Conservation (phyloP, 2,888 invertebrate species). For the Hipparchia semele region DNA sequence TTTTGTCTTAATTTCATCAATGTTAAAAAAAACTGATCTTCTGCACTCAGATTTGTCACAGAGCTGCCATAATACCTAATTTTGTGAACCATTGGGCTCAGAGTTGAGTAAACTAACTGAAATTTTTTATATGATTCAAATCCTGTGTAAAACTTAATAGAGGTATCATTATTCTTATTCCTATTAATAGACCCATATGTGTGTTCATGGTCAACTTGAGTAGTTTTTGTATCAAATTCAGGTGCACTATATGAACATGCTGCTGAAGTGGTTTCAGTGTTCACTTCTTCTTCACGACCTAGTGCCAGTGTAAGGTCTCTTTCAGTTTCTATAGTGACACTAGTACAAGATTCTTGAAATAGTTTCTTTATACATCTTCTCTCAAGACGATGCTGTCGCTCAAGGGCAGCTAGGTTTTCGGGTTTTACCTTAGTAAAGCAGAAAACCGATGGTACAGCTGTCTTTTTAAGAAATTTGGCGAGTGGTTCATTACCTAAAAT, state of each 20-base stretch:
- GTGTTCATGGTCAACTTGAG: too few relatives aligned
- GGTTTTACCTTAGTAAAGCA: not conserved
- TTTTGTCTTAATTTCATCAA: constrained; percentile 14
- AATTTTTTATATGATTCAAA: constrained; percentile 12
- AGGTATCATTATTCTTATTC: too few relatives aligned
- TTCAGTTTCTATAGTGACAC: too few relatives aligned
- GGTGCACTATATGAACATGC: too few relatives aligned
- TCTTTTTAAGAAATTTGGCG: not conserved
- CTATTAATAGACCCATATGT: too few relatives aligned
- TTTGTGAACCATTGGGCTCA: constrained; percentile 11
- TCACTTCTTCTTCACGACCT: too few relatives aligned
- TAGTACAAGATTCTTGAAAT: not conserved
- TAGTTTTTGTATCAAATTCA: too few relatives aligned
- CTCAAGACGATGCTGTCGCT: not conserved
- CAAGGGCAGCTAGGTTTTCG: not conserved
- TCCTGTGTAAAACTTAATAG: not conserved
- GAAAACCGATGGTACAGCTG: not conserved
- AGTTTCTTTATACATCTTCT: not conserved
- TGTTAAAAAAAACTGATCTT: constrained; percentile 15
- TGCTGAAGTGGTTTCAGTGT: too few relatives aligned
- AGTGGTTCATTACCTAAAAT: not conserved
- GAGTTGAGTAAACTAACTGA: constrained; percentile 1
- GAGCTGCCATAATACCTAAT: not conserved
- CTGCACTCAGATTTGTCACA: not conserved
- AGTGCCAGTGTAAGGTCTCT: too few relatives aligned